A percentile compares a stretch with the other conserved stretches of the same genome.
Conservation (phyloP, 2,113 vertebrate species). For the Numenius arquata region DNA sequence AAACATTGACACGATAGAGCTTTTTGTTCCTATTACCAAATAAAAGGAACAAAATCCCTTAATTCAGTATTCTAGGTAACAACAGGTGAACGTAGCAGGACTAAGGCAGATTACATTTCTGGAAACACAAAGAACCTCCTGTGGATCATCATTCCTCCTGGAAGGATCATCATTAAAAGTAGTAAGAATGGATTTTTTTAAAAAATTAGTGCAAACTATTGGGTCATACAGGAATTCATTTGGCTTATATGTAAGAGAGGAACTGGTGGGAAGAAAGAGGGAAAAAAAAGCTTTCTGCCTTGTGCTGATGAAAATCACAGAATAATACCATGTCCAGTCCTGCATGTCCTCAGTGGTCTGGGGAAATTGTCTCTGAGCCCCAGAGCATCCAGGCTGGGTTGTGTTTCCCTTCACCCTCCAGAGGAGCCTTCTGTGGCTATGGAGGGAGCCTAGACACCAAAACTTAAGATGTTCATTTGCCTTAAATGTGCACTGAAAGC, state of each 20-base stretch:
- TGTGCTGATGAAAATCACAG: not conserved
- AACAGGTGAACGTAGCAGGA: not conserved
- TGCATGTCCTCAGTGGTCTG: accelerated
- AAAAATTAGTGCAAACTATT: not conserved
- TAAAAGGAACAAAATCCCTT: not conserved
- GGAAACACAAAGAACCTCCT: not conserved
- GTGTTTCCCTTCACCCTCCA: not conserved
- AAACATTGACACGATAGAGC: not conserved
- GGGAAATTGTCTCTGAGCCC: not conserved
- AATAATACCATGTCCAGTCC: not conserved
- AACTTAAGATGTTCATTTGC: not conserved
- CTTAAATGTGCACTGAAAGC: not conserved
- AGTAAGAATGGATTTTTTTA: not conserved
- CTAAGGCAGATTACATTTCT: not conserved
- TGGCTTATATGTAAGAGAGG: not conserved
- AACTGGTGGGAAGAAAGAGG: not conserved
- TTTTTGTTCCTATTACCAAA: not conserved
- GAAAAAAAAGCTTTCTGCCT: not conserved
- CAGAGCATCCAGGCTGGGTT: not conserved
- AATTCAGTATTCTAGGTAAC: not conserved
- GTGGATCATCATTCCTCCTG: too few relatives aligned
- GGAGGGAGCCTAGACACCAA: not conserved
- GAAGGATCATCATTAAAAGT: not conserved
- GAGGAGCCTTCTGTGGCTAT: not conserved
- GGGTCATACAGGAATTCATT: not conserved